Evolutionary conservation across 2,888 invertebrate genomes (phyloP), one percentile per base, ranked within the genome.

Genomic region (Chouioia cunea): DNA sequence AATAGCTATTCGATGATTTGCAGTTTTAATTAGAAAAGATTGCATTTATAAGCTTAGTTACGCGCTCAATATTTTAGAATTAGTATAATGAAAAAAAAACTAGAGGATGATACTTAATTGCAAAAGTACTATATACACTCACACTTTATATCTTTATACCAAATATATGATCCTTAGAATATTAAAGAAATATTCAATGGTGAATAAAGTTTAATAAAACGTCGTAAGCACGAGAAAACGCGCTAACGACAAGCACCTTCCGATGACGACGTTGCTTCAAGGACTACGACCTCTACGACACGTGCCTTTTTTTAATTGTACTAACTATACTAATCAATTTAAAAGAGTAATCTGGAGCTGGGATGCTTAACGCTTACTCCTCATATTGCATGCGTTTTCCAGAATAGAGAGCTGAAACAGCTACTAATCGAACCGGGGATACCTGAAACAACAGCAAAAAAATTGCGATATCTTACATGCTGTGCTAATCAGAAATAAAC

Each of bases 81-180:
- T n/a, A n/a, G n/a, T n/a, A n/a, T n/a, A 43, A 46, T 23, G 16
- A 50, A 48, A 59, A 59, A 44, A 59, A 48, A 4, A 20, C 44
- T 50, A 53, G 69, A 70, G 59, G 58, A 64, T 63, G 6, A 65
- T 59, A 53, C 57, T 44, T 64, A 10, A 4, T 59, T 76, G 77
- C 76, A 76, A 77, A 74, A 76, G 73, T 74, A 75, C 78, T 77
- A 79, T n/a, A n/a, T 78, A 77, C 81, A 83, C 83, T 82, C 82
- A 83, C 83, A 82, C 36, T 36, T 82, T 79, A 46, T 58, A n/a
- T 74, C 76, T 74, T 76, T 78, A 75, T 77, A 81, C 69, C 79
- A 82, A 79, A 78, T 78, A 78, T 36, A 36, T 1, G 36, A 36
- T 81, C 80, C 82, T 77, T 80, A 78, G 79, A 79, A 81, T 77